Conservation (phyloP, 2,888 invertebrate genomes). For the Allolobophora icterica region DNA sequence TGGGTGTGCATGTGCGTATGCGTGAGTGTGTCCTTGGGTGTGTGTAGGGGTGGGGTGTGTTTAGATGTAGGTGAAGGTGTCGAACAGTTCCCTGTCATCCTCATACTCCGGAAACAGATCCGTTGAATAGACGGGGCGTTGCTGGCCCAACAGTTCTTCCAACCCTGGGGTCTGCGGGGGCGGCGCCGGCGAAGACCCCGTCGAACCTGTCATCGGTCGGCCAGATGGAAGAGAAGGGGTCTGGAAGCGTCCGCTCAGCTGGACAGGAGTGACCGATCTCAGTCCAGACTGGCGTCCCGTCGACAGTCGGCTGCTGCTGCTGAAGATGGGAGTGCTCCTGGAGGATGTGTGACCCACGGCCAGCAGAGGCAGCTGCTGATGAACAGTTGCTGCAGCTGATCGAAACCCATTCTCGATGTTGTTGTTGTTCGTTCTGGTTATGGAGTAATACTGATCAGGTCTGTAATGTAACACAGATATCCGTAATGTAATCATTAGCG, state of each 20-base stretch:
- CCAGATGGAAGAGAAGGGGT: neutral
- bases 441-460: neutral
- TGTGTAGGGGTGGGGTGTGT: neutral
- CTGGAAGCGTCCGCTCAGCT: neutral
- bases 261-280: neutral
- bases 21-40: no score
- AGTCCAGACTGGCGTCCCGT: neutral
- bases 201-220: neutral
- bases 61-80: neutral
- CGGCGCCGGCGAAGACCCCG: neutral
- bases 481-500: neutral
- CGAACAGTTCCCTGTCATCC: neutral
- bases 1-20: no score
- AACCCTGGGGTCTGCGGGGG: neutral
- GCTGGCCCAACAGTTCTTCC: neutral
- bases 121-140: neutral
- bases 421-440: neutral
- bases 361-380: neutral
- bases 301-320: neutral
- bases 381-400: neutral
- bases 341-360: neutral
- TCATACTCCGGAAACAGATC: neutral
- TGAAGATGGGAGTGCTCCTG: neutral
- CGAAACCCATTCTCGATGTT: neutral
- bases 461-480: neutral